phyloP scores from a whole-genome alignment of 1,140 invertebrate species.

The Campoletis sonorensis region DNA sequence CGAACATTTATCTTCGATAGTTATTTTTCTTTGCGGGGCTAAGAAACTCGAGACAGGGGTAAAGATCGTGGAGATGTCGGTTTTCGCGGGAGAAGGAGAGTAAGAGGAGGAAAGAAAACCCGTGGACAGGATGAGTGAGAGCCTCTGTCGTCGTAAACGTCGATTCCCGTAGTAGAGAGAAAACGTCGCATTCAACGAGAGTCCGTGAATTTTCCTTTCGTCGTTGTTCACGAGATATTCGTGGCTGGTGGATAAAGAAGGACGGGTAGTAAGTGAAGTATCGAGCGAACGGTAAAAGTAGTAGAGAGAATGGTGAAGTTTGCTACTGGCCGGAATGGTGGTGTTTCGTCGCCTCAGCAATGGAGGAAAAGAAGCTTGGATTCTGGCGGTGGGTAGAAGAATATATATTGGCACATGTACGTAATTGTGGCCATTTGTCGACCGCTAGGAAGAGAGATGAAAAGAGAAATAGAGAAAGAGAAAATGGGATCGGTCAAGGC shows the following conservation, averaged over 20 bases:
- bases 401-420: conserved; percentile 68
- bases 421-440: conserved; percentile 73
- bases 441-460: conserved; percentile 50
- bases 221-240: background rate
- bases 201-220: conserved; percentile 37
- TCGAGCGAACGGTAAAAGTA: conserved; percentile 53
- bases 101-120: background rate
- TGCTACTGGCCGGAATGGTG: conserved; percentile 44
- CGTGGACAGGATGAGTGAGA: conserved; percentile 44
- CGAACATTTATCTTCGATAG: conserved; percentile 17
- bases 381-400: conserved; percentile 39
- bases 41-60: background rate
- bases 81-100: background rate
- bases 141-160: conserved; percentile 43
- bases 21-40: background rate
- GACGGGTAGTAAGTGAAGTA: conserved; percentile 23
- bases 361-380: background rate
- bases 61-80: background rate
- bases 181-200: conserved; percentile 37
- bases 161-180: conserved; percentile 32
- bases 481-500: conserved; percentile 45
- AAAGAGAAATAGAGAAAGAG: too few species aligned
- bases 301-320: conserved; percentile 53
- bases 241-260: conserved; percentile 1
- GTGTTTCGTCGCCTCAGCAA: conserved; percentile 39